phyloP scores from a whole-genome alignment of 2,113 vertebrate genomes.

The Brevimyrus niger region DNA sequence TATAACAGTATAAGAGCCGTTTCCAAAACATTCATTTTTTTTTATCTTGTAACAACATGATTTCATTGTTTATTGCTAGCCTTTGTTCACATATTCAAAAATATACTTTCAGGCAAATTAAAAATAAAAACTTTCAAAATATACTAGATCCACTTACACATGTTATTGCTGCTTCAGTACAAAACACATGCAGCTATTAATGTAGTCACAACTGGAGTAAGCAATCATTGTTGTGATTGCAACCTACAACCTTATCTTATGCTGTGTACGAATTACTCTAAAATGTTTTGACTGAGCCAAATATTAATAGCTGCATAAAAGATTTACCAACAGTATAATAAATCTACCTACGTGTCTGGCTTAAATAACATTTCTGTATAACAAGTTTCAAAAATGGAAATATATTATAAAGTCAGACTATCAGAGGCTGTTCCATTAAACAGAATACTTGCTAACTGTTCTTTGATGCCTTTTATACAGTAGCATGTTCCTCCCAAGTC shows the following conservation, averaged over 20 bases:
- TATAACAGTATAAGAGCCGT: not conserved
- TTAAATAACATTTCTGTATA: not conserved
- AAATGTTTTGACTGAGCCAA: not conserved
- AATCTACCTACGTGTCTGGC: not conserved
- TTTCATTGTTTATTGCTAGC: constrained; percentile 1
- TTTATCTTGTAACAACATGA: no score
- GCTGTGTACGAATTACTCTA: not conserved
- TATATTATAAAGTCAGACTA: not conserved
- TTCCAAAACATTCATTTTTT: not conserved
- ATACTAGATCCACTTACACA: not conserved
- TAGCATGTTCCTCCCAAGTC: not conserved
- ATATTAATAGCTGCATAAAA: not conserved
- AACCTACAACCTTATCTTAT: not conserved
- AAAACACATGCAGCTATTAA: not conserved
- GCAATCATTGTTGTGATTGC: not conserved
- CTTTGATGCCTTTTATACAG: not conserved
- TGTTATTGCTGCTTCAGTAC: not conserved
- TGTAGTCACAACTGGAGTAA: not conserved
- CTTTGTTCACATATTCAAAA: not conserved
- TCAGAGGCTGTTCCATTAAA: not conserved
- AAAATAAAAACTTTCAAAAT: not conserved
- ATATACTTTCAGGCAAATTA: not conserved
- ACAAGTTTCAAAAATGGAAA: not conserved
- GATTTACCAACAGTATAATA: not conserved
- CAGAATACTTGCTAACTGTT: not conserved